Base-by-base conservation (phyloP, 1,140 invertebrate genomes). In the Leptonema lineaticorne region DNA sequence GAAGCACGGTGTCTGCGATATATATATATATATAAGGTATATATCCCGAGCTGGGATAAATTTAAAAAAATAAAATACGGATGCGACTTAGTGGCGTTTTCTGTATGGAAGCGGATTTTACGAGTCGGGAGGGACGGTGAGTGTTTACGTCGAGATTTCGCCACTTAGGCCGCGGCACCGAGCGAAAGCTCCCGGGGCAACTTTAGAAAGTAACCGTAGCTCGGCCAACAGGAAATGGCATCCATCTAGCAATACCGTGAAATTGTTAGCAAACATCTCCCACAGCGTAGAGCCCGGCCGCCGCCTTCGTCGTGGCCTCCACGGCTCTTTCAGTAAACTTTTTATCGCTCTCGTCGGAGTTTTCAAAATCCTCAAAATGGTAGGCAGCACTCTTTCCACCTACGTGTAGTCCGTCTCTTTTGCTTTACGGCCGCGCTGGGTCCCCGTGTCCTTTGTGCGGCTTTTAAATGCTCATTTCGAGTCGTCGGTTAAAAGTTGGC, bases 401-500 rank as follows among this genome's bases (percentile, higher is more conserved):
- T 26, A 7, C 8, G n/a, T n/a, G n/a, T n/a, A n/a, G n/a, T n/a
- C n/a, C n/a, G n/a, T n/a, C n/a, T n/a, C n/a, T n/a, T n/a, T n/a
- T n/a, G n/a, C n/a, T n/a, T n/a, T n/a, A n/a, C n/a, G n/a, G n/a
- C n/a, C n/a, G 11, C 29, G 29, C 58, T 6, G 18, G 14, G 7
- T 3, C 9, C 37, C 2, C 41, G 9, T 16, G 45, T 26, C 62
- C 26, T 24, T 29, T 6, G 8, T 26, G 41, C 56, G 37, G 60
- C 64, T 56, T 67, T 69, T 57, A 58, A 68, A 67, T 67, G 64
- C 69, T 63, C 64, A 26, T 70, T 63, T 57, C 30, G 46, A 57
- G 62, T 64, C 62, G 9, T 20, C 33, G 16, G 37, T 28, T 16
- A 50, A 68, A 68, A 67, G 41, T 63, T 70, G 37, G 2, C 3